These are phyloP conservation scores for Remorina albescens DNA, from an alignment of 2,797 vertebrate species.

Conservation along the genomic window DNA sequence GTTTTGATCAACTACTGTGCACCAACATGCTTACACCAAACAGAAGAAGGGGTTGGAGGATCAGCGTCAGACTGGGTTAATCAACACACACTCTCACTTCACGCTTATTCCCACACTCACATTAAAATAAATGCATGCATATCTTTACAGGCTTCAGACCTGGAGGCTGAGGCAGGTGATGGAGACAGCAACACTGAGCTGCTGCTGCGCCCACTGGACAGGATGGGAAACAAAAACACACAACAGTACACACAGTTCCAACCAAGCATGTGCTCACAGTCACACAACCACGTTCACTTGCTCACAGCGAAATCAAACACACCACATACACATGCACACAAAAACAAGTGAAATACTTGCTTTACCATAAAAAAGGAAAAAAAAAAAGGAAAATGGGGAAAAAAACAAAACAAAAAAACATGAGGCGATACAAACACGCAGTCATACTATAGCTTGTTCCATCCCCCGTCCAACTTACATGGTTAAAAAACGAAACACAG, in stretches of 20 bases:
- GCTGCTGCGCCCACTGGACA: conserved; percentile 39
- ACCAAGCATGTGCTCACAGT: conserved; percentile 25
- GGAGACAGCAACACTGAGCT: conserved; percentile 41
- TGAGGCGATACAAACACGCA: conserved; percentile 66
- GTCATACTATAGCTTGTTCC: conserved; percentile 62
- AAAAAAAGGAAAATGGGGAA: not conserved
- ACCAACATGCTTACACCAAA: conserved; percentile 32
- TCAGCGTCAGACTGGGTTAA: conserved; percentile 41
- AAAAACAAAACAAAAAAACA: conserved; percentile 21
- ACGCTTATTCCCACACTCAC: conserved; percentile 32
- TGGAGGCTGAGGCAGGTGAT: conserved; percentile 55
- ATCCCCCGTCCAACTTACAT: conserved; percentile 55
- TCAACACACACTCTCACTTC: conserved; percentile 36
- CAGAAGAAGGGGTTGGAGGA: conserved; percentile 30
- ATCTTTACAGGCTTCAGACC: conserved; percentile 71
- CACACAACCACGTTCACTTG: conserved; percentile 35
- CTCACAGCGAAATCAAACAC: conserved; percentile 54
- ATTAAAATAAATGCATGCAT: conserved; percentile 76
- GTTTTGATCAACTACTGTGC: conserved; percentile 59
- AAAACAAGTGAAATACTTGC: conserved; percentile 40
- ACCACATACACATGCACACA: conserved; percentile 41
- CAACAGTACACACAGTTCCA: conserved; percentile 19
- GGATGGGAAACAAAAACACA: conserved; percentile 41
- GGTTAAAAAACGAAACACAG: conserved; percentile 78
- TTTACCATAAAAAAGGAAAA: not conserved